phyloP scores from a whole-genome alignment of 2,888 invertebrate genomes.

The Drosophila siamana region DNA sequence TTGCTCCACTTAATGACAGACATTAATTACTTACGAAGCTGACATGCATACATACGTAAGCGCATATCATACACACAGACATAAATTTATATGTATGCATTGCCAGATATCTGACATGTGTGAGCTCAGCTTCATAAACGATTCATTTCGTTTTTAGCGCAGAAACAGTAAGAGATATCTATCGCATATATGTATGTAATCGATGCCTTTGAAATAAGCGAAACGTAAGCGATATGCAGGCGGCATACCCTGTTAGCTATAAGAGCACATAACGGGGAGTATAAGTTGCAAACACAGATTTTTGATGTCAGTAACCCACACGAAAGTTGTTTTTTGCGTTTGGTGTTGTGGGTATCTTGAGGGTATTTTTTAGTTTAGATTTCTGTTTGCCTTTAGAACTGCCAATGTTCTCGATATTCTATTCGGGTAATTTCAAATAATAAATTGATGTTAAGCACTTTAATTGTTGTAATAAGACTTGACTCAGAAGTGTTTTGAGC shows the following conservation, averaged over 20 bases:
- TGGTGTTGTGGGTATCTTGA: background rate
- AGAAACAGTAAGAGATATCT: slow-evolving; percentile 34
- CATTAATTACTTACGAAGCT: slow-evolving; percentile 38
- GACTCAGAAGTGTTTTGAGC: background rate
- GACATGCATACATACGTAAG: slow-evolving; percentile 16
- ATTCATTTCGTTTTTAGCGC: slow-evolving; percentile 50
- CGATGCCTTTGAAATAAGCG: slow-evolving; percentile 35
- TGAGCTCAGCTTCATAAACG: slow-evolving; percentile 47
- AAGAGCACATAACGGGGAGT: background rate
- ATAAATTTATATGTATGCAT: background rate
- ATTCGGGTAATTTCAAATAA: background rate
- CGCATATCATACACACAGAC: background rate
- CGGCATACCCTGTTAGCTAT: slow-evolving; percentile 37
- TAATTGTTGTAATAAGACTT: background rate
- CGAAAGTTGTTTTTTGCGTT: too few species aligned
- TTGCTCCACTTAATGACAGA: slow-evolving; percentile 45
- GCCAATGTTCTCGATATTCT: background rate
- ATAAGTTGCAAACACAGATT: background rate
- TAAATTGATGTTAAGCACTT: background rate
- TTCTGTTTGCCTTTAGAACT: background rate
- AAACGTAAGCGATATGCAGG: slow-evolving; percentile 33
- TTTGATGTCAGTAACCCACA: background rate
- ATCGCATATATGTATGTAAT: slow-evolving; percentile 43
- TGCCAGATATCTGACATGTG: slow-evolving; percentile 38
- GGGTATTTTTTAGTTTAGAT: background rate